phyloP scores from a whole-genome alignment of 1,140 invertebrate genomes.

The Drosophila triauraria region DNA sequence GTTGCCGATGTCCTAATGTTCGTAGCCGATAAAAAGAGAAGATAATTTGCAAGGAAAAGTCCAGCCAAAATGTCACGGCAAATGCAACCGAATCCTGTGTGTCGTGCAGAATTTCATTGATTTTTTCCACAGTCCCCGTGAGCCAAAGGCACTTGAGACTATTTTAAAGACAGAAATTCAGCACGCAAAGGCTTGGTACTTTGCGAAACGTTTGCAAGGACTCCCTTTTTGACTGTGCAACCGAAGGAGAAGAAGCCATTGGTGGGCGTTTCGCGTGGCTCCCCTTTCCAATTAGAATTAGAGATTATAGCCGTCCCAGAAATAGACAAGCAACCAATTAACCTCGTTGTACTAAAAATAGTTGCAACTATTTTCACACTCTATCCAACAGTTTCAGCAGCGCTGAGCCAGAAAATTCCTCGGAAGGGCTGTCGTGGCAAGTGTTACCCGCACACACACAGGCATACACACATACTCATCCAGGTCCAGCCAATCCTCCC shows the following conservation, averaged over 20 bases:
- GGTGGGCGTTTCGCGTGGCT: neutral
- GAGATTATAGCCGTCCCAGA: neutral
- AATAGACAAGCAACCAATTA: conserved; percentile 11
- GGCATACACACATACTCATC: conserved; percentile 26
- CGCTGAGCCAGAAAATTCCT: conserved; percentile 72
- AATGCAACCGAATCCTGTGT: conserved; percentile 35
- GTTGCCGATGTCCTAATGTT: neutral
- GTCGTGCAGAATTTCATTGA: conserved; percentile 76
- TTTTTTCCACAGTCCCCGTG: conserved; percentile 55
- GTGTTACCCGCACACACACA: conserved; percentile 68
- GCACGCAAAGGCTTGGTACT: conserved; percentile 25
- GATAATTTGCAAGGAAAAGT: neutral
- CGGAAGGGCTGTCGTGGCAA: conserved; percentile 78
- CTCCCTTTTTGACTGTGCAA: conserved; percentile 12
- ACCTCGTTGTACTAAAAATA: conserved; percentile 62
- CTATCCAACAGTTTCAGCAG: conserved; percentile 49
- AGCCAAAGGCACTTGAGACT: conserved; percentile 22
- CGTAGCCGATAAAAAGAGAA: conserved; percentile 4
- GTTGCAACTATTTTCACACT: conserved; percentile 73
- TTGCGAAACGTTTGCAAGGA: neutral
- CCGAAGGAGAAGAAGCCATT: conserved; percentile 11
- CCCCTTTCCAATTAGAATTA: neutral
- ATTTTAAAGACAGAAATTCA: conserved; percentile 18
- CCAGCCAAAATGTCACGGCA: conserved; percentile 3
- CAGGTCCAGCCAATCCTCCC: conserved; percentile 53